phyloP scores from a whole-genome alignment of 2,888 invertebrate genomes.

The Periphyllus acericola region DNA sequence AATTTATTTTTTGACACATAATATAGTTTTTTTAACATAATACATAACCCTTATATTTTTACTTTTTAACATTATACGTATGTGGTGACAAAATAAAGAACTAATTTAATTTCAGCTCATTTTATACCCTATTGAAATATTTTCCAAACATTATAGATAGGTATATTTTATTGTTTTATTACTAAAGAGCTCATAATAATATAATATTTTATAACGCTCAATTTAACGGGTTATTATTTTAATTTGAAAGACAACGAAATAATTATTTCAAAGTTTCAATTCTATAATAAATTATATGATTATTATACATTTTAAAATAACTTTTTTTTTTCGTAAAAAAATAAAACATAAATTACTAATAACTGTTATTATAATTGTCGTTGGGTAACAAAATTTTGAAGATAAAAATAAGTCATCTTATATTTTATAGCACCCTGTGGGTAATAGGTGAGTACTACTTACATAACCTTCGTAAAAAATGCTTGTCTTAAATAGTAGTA shows the following conservation, averaged over 20 bases:
- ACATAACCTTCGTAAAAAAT: constrained; percentile 6
- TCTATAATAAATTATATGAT: background rate
- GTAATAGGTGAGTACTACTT: constrained; percentile 12
- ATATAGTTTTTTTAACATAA: too few species aligned
- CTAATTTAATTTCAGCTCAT: too few species aligned
- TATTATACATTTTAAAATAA: background rate
- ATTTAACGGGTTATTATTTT: background rate
- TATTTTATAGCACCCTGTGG: constrained; percentile 33
- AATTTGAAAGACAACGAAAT: background rate
- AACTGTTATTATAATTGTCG: constrained; percentile 25
- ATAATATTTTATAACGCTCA: background rate
- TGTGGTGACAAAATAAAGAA: too few species aligned
- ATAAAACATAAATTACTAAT: constrained; percentile 13
- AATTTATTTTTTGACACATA: too few species aligned
- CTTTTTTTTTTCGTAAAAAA: background rate
- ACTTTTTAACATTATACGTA: too few species aligned
- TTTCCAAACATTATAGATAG: too few species aligned
- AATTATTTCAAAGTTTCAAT: background rate
- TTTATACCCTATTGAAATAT: too few species aligned
- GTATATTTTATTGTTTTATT: too few species aligned
- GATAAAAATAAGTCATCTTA: background rate
- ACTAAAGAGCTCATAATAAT: too few species aligned
- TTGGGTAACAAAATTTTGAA: background rate
- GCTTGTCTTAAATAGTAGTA: constrained; percentile 42
- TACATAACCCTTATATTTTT: too few species aligned